Evolutionary conservation across 2,113 vertebrate genomes (phyloP).

Genomic region (Ascaphus truei): DNA sequence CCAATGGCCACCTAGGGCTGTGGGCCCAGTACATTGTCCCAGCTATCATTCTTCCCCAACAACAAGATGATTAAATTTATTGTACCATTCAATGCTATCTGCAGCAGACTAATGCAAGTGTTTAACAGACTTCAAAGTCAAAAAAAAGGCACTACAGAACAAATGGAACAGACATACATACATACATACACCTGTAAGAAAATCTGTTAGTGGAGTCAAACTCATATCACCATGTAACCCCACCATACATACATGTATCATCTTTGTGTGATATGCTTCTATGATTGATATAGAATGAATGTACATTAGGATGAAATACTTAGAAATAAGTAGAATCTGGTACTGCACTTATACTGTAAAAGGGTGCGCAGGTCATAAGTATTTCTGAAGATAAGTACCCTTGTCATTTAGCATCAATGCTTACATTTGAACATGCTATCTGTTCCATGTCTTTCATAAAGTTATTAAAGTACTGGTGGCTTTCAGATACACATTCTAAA

Average conservation of each 20-base stretch:
- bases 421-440: too few species aligned
- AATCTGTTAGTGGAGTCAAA: not conserved
- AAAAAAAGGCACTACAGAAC: not conserved
- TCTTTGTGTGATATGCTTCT: too few species aligned
- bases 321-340: too few species aligned
- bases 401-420: too few species aligned
- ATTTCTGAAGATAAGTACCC: too few species aligned
- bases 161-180: slow-evolving; percentile 5
- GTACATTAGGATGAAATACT: too few species aligned
- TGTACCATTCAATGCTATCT: slow-evolving; percentile 16
- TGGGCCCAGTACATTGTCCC: too few species aligned
- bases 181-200: not conserved
- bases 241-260: not conserved
- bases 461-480: not conserved
- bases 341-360: too few species aligned
- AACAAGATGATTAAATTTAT: slow-evolving; percentile 5
- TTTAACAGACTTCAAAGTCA: not conserved
- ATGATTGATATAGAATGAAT: too few species aligned
- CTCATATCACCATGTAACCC: not conserved
- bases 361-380: too few species aligned
- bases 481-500: not conserved
- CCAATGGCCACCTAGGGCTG: too few species aligned
- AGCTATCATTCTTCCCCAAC: too few species aligned
- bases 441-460: slow-evolving; percentile 8
- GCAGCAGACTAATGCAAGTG: not conserved